Evolutionary conservation across 2,888 invertebrate species (phyloP), one percentile per base, ranked within the genome.

Genomic region (Exephanes ischioxanthus): DNA sequence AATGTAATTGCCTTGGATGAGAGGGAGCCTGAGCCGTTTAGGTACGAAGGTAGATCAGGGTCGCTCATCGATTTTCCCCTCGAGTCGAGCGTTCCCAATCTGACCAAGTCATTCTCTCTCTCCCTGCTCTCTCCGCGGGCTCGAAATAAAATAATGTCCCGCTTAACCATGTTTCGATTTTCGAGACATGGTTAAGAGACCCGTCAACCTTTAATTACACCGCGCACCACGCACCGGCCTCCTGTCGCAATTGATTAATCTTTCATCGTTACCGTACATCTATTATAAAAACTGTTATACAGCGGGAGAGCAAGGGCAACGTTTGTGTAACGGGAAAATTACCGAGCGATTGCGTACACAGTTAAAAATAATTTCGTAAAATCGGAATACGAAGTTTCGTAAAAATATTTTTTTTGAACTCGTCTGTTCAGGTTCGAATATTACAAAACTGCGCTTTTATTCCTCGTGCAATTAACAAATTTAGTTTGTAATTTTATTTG

Each of bases 61-160:
- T 61, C 41, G 72, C 72, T 58, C 72, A 73, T 73, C 72, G 72
- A 73, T 73, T 73, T 58, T 73, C 58, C 58, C 41, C 58, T 61
- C 61, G 33, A 61, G 58, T 55, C 58, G 45, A 73, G 58, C 41
- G 51, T 26, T 58, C 72, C 72, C 41, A 61, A 61, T 61, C 61
- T 61, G 33, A 61, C 61, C 14, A 30, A 61, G 16, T 61, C 61
- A 30, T 33, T 61, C 61, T 11, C 51, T 51, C 51, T 9, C 61
- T 61, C 30, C 11, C 61, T 4, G 61, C 14, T 61, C 61, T 11
- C 30, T 33, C 30, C 5, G 30, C 26, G 14, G 33, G 30, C 55
- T 19, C 22, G 22, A n/a, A 61, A 61, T 16, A 61, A 61, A 61
- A 61, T 3, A 51, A 51, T 3, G 16, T 51, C 33, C 58, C 26